phyloP scores from a whole-genome alignment of 2,888 invertebrate species.

The Poecilobothrus nobilitatus region DNA sequence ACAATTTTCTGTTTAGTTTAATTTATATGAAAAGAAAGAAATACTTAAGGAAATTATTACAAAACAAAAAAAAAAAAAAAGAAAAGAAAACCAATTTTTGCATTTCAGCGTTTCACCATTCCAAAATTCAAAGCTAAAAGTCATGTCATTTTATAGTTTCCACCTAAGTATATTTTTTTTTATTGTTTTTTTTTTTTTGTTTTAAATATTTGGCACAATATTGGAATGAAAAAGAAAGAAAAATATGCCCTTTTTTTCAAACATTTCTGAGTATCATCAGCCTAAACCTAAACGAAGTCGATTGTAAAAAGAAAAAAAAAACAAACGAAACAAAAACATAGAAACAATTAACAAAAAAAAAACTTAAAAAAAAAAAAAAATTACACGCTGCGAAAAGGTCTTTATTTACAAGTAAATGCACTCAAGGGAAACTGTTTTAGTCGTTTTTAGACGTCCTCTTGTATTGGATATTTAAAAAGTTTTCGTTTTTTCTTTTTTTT shows the following conservation, averaged over 20 bases:
- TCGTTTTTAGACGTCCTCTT: neutral
- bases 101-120: too few species aligned
- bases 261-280: neutral
- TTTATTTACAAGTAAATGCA: constrained; percentile 45
- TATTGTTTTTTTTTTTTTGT: neutral
- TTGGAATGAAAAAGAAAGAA: neutral
- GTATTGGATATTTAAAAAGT: too few species aligned
- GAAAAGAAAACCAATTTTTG: too few species aligned
- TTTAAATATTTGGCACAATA: neutral
- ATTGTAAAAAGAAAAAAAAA: neutral
- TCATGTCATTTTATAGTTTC: neutral
- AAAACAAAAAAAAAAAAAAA: too few species aligned
- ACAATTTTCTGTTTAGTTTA: too few species aligned
- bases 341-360: neutral
- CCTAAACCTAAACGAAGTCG: neutral
- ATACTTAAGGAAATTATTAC: too few species aligned
- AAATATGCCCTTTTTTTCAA: neutral
- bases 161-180: neutral
- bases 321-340: neutral
- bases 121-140: neutral
- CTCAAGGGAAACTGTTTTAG: constrained; percentile 35
- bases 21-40: too few species aligned
- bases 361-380: neutral
- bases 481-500: too few species aligned
- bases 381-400: constrained; percentile 27